Evolutionary conservation across 2,113 vertebrate species (phyloP).

Genomic region (Eira barbara): DNA sequence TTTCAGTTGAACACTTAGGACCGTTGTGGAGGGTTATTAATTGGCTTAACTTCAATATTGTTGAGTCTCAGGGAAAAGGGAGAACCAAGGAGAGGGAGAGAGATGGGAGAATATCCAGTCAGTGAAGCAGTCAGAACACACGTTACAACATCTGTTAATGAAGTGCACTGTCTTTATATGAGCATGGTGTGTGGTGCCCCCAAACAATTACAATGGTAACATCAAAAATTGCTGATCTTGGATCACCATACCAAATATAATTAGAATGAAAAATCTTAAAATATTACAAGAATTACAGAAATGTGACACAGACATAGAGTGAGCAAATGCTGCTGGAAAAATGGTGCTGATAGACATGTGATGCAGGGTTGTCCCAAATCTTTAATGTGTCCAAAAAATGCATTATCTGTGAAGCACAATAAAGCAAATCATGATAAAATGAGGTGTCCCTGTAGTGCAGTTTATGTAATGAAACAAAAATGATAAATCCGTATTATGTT

Average conservation of each 20-base stretch:
- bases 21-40: not conserved
- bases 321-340: not conserved
- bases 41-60: not conserved
- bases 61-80: not conserved
- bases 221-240: not conserved
- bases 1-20: not conserved
- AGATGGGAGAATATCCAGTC: not conserved
- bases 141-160: not conserved
- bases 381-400: not conserved
- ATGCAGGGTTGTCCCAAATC: not conserved
- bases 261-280: not conserved
- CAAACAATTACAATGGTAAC: not conserved
- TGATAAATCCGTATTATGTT: not conserved
- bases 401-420: not conserved
- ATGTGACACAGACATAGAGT: not conserved
- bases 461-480: constrained; percentile 19
- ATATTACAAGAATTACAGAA: not conserved
- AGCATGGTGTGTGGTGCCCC: not conserved
- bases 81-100: not conserved
- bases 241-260: not conserved
- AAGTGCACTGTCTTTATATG: not conserved
- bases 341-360: not conserved
- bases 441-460: not conserved
- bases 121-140: not conserved
- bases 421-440: not conserved